Percentiles rank a stretch among this genome's conserved stretches.
These are phyloP conservation scores for Coenobita brevimanus DNA, from an alignment of 1,140 invertebrate species.

Conservation along the genomic window DNA sequence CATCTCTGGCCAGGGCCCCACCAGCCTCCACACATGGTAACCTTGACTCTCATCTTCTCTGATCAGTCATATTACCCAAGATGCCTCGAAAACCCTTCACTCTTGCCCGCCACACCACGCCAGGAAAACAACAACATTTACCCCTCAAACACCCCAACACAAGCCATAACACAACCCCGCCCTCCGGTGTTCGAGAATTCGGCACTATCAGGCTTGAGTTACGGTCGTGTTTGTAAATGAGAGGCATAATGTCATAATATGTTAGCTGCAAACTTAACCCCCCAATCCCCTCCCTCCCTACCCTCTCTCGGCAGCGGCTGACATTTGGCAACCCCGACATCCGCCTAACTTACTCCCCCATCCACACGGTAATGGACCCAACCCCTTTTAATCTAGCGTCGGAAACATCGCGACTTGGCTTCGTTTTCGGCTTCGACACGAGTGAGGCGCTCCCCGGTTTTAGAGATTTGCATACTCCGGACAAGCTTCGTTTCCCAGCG, in stretches of 20 bases:
- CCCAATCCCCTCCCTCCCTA: background rate
- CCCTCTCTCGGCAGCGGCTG: conserved; percentile 7
- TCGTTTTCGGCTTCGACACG: background rate
- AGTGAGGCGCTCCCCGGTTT: background rate
- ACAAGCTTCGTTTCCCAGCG: too few species aligned
- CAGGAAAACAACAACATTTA: background rate
- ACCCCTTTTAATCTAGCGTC: conserved; percentile 63
- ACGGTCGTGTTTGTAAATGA: background rate
- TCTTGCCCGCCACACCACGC: background rate
- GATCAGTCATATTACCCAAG: conserved; percentile 56
- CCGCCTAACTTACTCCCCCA: conserved; percentile 57
- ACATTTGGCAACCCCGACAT: conserved; percentile 51
- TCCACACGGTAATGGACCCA: conserved; percentile 51
- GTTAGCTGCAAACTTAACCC: background rate
- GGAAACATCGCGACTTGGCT: conserved; percentile 44
- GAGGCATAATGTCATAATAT: background rate
- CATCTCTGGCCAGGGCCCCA: background rate
- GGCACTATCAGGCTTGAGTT: too few species aligned
- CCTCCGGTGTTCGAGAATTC: too few species aligned
- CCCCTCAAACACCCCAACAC: background rate
- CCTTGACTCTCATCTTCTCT: conserved; percentile 60
- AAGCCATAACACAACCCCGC: background rate
- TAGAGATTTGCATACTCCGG: background rate
- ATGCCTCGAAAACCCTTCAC: conserved; percentile 40
- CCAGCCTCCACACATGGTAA: background rate